Percentiles rank a stretch among this genome's conserved stretches.
Conservation (phyloP, 1,140 invertebrate genomes). For the Drosophila bocki region DNA sequence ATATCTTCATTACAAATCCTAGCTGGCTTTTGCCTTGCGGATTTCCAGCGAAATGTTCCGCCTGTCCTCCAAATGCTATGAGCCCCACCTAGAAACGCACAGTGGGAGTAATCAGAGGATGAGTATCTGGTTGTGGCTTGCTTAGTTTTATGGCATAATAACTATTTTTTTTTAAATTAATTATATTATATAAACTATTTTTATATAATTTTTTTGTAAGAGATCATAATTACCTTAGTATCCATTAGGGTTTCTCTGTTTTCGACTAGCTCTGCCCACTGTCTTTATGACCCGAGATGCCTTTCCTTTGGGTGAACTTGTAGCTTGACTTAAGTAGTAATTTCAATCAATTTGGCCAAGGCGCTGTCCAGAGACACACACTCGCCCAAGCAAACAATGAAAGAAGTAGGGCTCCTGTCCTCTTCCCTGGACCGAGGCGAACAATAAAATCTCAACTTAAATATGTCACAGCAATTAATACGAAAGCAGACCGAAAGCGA, state of each 20-base stretch:
- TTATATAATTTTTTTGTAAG: not conserved
- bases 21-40: constrained; percentile 71
- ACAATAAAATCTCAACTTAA: constrained; percentile 68
- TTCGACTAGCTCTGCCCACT: constrained; percentile 2
- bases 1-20: constrained; percentile 78
- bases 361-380: constrained; percentile 25
- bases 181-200: not conserved
- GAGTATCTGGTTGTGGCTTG: not conserved
- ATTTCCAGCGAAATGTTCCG: constrained; percentile 62
- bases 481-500: constrained; percentile 38
- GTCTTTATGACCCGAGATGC: constrained; percentile 46
- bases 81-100: constrained; percentile 16
- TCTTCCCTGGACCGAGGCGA: not conserved
- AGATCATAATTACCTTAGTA: not conserved
- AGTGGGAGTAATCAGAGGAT: constrained; percentile 15
- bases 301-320: constrained; percentile 39
- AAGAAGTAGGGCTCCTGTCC: constrained; percentile 22
- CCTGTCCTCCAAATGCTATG: constrained; percentile 41
- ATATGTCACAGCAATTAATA: constrained; percentile 68
- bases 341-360: constrained; percentile 62
- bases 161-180: not conserved
- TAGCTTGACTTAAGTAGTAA: constrained; percentile 64
- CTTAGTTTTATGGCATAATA: not conserved
- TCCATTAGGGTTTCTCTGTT: not conserved
- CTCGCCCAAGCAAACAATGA: constrained; percentile 27